Conservation (phyloP, 2,113 vertebrate species). For the Forbesichthys agassizii region DNA sequence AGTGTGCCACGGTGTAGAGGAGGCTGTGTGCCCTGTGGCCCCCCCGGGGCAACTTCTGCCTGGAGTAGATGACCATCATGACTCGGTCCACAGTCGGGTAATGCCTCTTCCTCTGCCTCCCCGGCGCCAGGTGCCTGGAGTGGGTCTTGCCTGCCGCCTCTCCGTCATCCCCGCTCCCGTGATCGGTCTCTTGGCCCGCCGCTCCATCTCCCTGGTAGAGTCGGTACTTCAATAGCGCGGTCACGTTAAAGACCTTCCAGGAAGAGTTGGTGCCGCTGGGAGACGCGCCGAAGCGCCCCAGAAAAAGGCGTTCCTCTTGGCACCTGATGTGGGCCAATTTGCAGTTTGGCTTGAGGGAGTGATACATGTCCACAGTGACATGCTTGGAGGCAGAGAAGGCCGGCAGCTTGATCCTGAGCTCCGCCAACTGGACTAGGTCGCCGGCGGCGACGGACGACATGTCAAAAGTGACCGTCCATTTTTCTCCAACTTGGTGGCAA, state of each 20-base stretch:
- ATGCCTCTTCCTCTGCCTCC: conserved; percentile 28
- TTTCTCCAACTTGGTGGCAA: conserved; percentile 74
- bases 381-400: conserved; percentile 42
- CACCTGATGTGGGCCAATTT: conserved; percentile 31
- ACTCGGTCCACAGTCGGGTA: conserved; percentile 62
- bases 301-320: conserved; percentile 61
- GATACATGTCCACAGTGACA: conserved; percentile 80
- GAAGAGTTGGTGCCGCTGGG: conserved; percentile 56
- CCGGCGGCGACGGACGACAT: conserved; percentile 80
- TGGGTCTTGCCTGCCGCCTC: not conserved
- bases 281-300: conserved; percentile 74
- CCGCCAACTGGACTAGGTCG: conserved; percentile 79
- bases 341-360: conserved; percentile 66
- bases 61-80: conserved; percentile 86
- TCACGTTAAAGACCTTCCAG: conserved; percentile 85
- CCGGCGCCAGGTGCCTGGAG: conserved; percentile 1
- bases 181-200: conserved; percentile 28
- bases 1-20: conserved; percentile 81
- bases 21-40: conserved; percentile 71
- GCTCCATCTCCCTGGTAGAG: conserved; percentile 58
- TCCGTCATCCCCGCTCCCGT: conserved; percentile 37
- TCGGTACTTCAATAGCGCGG: conserved; percentile 78
- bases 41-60: conserved; percentile 55
- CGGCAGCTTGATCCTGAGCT: conserved; percentile 78
- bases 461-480: conserved; percentile 84